These are phyloP conservation scores for Callinectes sapidus DNA, from an alignment of 2,888 invertebrate genomes.

Conservation along the genomic window DNA sequence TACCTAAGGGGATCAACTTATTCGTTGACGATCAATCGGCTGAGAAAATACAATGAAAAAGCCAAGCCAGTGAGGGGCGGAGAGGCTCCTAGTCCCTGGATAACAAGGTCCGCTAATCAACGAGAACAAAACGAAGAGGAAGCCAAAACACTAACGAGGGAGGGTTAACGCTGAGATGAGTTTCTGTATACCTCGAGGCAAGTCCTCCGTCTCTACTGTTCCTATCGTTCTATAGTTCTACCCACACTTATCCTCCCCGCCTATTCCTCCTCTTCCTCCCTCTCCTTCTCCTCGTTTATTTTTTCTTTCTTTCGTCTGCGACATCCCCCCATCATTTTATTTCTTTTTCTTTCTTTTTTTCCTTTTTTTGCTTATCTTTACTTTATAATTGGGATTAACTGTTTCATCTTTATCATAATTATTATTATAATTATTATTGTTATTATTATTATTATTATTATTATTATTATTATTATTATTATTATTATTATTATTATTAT, in stretches of 20 bases:
- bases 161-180: slow-evolving; percentile 17
- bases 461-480: too few relatives aligned
- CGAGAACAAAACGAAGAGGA: background rate
- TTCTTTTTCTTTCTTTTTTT: background rate
- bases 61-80: background rate
- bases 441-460: too few relatives aligned
- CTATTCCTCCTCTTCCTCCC: background rate
- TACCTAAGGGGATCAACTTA: slow-evolving; percentile 1
- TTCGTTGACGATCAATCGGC: background rate
- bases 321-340: background rate
- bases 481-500: too few relatives aligned
- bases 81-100: background rate
- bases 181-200: background rate
- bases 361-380: too few relatives aligned
- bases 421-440: too few relatives aligned
- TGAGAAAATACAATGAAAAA: background rate
- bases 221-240: background rate
- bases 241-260: background rate
- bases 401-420: too few relatives aligned
- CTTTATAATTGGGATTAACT: too few relatives aligned
- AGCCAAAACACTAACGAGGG: slow-evolving; percentile 20
- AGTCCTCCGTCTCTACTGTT: background rate
- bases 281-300: background rate
- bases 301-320: background rate
- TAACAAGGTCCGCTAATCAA: slow-evolving; percentile 18